Conservation (phyloP, 2,113 vertebrate genomes). For the Triplophysa tibetana region DNA sequence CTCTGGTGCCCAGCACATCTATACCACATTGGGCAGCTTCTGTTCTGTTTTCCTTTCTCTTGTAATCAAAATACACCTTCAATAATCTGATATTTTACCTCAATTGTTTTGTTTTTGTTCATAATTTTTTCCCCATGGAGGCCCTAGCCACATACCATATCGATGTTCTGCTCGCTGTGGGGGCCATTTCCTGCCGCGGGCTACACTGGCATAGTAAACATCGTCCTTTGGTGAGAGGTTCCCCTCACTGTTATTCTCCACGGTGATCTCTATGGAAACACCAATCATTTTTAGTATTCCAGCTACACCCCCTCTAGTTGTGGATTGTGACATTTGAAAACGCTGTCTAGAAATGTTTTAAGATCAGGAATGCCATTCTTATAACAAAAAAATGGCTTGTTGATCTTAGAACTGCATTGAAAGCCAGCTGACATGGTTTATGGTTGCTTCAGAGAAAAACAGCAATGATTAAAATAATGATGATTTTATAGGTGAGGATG, state of each 20-base stretch:
- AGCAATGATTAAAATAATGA: conserved; percentile 72
- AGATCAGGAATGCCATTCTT: conserved; percentile 32
- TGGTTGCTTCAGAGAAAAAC: conserved; percentile 70
- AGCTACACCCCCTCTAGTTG: conserved; percentile 55
- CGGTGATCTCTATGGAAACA: conserved; percentile 89
- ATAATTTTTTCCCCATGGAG: conserved; percentile 64
- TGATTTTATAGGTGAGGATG: not conserved
- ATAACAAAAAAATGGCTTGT: conserved; percentile 4
- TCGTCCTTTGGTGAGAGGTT: conserved; percentile 86
- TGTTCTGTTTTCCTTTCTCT: not conserved
- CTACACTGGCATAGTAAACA: conserved; percentile 88
- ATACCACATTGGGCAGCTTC: not conserved
- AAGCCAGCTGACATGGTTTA: conserved; percentile 12
- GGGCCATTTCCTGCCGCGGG: conserved; percentile 81
- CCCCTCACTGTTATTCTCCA: conserved; percentile 93
- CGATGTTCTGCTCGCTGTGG: conserved; percentile 81
- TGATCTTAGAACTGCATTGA: conserved; percentile 41
- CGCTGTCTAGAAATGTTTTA: conserved; percentile 19
- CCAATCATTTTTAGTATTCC: conserved; percentile 75
- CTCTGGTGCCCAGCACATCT: not conserved
- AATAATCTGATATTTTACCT: not conserved
- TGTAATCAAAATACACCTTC: not conserved
- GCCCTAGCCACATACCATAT: conserved; percentile 81
- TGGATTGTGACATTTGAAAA: conserved; percentile 61
- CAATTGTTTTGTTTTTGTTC: not conserved